phyloP scores from a whole-genome alignment of 2,797 vertebrate genomes.

The Caiman crocodilus region DNA sequence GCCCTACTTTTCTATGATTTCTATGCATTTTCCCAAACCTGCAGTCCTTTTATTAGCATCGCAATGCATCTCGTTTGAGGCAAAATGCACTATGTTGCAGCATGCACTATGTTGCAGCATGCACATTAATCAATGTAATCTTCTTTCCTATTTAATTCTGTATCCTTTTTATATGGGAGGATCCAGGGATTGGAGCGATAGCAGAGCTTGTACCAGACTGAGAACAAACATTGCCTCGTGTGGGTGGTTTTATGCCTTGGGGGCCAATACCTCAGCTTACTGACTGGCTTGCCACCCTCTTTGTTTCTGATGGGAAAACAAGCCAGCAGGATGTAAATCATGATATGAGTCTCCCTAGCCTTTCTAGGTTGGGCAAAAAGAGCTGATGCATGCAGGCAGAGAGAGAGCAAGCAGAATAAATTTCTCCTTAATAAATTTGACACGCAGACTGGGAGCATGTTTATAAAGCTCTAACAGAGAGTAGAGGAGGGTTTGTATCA shows the following conservation, averaged over 20 bases:
- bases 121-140: neutral
- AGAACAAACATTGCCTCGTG: conserved; percentile 81
- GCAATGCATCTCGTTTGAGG: neutral
- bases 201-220: conserved; percentile 72
- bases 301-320: conserved; percentile 82
- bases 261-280: conserved; percentile 76
- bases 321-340: conserved; percentile 81
- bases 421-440: conserved; percentile 77
- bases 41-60: neutral
- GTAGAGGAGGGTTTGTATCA: conserved; percentile 53
- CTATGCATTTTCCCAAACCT: neutral
- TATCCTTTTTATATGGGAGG: conserved; percentile 11
- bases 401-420: conserved; percentile 37
- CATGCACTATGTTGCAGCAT: fast-evolving
- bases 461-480: conserved; percentile 70
- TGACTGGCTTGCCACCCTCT: conserved; percentile 74
- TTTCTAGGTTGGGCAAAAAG: conserved; percentile 33
- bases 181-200: conserved; percentile 22
- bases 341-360: conserved; percentile 22
- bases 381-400: neutral
- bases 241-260: conserved; percentile 78
- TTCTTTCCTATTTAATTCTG: neutral
- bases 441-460: conserved; percentile 65
- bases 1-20: neutral
- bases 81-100: fast-evolving